phyloP scores from a whole-genome alignment of 2,113 vertebrate species.

The Ophthalmolycus amberensis region DNA sequence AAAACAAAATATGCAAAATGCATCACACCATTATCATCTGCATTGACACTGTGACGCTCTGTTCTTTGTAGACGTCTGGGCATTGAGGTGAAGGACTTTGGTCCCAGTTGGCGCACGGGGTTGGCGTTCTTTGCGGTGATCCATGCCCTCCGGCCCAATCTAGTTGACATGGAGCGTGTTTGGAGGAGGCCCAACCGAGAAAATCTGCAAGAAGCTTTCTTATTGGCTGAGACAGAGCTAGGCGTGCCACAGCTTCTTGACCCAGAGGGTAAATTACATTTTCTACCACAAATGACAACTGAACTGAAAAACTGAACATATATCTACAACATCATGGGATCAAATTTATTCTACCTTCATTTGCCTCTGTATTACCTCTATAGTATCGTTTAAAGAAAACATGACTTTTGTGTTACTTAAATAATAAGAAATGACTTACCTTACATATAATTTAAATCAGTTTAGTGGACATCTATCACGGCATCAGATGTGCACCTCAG shows the following conservation, averaged over 20 bases:
- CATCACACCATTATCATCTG: background rate
- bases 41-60: slow-evolving; percentile 22
- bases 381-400: background rate
- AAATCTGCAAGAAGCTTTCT: slow-evolving; percentile 95
- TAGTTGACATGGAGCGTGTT: slow-evolving; percentile 92
- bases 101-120: slow-evolving; percentile 94
- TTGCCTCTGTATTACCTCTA: background rate
- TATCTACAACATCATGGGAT: background rate
- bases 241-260: slow-evolving; percentile 95
- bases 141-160: slow-evolving; percentile 90
- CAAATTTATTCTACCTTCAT: background rate
- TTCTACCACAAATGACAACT: slow-evolving; percentile 12
- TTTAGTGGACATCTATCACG: slow-evolving; percentile 11
- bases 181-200: slow-evolving; percentile 87
- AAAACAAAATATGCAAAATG: background rate
- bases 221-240: slow-evolving; percentile 90
- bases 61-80: slow-evolving; percentile 84
- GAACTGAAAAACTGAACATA: background rate
- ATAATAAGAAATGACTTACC: background rate
- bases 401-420: background rate
- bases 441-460: background rate
- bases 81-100: slow-evolving; percentile 96
- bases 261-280: slow-evolving; percentile 89
- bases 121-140: slow-evolving; percentile 94
- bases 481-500: slow-evolving; percentile 58